These are phyloP conservation scores for Nasonia vitripennis DNA, from an alignment of 1,140 invertebrate genomes.

Conservation along the genomic window DNA sequence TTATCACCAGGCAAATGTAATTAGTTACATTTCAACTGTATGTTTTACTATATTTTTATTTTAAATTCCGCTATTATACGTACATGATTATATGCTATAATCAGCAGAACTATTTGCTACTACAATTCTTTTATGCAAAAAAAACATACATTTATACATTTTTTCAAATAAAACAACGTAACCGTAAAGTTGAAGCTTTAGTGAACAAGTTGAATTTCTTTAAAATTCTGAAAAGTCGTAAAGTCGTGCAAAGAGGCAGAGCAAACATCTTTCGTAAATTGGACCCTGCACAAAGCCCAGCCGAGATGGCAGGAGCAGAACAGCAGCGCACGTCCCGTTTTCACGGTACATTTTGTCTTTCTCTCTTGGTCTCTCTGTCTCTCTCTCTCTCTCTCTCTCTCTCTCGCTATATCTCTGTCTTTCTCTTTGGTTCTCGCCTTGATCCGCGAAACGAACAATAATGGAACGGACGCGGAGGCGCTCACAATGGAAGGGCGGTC, in stretches of 20 bases:
- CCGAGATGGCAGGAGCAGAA: neutral
- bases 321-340: slow-evolving; percentile 24
- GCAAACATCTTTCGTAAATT: slow-evolving; percentile 2
- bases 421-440: slow-evolving; percentile 15
- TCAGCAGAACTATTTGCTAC: neutral
- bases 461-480: slow-evolving; percentile 56
- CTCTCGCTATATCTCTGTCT: neutral
- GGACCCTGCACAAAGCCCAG: slow-evolving; percentile 1
- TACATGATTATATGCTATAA: neutral
- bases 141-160: too few relatives aligned
- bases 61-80: neutral
- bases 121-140: neutral
- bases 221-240: neutral
- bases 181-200: neutral
- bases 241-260: neutral
- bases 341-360: slow-evolving; percentile 14
- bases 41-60: neutral
- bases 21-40: too few relatives aligned
- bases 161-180: neutral
- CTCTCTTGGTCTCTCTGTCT: neutral
- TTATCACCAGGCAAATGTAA: too few relatives aligned
- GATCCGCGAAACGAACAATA: slow-evolving; percentile 60
- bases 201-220: neutral
- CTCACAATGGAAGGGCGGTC: slow-evolving; percentile 64
- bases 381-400: neutral